Evolutionary conservation across 2,888 invertebrate species (phyloP).

Genomic region (Pristionchus exspectatus): DNA sequence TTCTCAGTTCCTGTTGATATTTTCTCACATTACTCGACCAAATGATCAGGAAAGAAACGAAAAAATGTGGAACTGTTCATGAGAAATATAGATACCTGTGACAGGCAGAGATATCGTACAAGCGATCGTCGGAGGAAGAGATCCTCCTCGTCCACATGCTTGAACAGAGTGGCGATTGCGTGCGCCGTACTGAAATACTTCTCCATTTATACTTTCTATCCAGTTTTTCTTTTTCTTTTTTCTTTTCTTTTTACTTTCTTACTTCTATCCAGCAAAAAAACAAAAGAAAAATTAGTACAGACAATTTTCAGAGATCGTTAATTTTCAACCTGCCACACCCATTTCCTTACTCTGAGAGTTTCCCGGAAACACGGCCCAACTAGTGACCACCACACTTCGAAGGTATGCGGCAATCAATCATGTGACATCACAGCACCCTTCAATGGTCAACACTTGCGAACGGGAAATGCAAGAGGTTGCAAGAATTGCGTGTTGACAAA

Average conservation of each 20-base stretch:
- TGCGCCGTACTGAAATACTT: conserved; percentile 37
- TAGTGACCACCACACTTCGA: background rate
- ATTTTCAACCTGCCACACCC: too few relatives aligned
- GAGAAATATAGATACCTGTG: conserved; percentile 12
- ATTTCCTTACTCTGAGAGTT: too few relatives aligned
- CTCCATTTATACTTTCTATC: too few relatives aligned
- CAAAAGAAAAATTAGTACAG: too few relatives aligned
- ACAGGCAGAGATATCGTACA: conserved; percentile 40
- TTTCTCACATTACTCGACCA: too few relatives aligned
- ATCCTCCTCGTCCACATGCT: conserved; percentile 3
- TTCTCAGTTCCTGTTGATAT: too few relatives aligned
- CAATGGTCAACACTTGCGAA: background rate
- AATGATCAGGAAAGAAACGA: too few relatives aligned
- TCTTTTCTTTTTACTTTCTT: too few relatives aligned
- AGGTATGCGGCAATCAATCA: background rate
- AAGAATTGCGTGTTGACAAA: background rate
- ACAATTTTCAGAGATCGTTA: too few relatives aligned
- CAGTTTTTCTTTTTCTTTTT: too few relatives aligned
- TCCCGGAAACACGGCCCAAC: background rate
- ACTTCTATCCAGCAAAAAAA: too few relatives aligned
- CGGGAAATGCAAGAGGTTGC: background rate
- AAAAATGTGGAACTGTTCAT: too few relatives aligned
- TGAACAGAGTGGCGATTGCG: conserved; percentile 30
- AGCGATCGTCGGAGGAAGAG: background rate
- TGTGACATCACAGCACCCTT: background rate